Percentiles rank a stretch among this genome's conserved stretches.
Conservation (phyloP, 1,140 invertebrate species). For the Drosophila lacertosa region DNA sequence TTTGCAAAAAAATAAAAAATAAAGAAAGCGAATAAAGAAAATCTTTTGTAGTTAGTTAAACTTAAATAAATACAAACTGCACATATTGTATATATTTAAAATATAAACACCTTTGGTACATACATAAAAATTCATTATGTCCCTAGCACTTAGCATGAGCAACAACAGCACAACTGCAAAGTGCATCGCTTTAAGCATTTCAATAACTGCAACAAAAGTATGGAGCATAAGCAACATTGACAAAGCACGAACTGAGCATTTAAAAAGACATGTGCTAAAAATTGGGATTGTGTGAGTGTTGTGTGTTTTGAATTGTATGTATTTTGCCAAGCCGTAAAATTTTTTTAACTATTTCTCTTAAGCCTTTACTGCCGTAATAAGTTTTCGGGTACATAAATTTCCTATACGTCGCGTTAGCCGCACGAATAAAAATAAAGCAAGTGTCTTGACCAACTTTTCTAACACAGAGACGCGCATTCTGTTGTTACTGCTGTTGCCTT, state of each 20-base stretch:
- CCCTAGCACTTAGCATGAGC: conserved; percentile 11
- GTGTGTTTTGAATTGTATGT: conserved; percentile 5
- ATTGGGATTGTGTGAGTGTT: conserved; percentile 17
- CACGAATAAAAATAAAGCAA: conserved; percentile 7
- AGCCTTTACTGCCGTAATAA: conserved; percentile 16
- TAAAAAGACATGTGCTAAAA: conserved; percentile 41
- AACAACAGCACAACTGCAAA: conserved; percentile 40
- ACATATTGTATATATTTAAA: conserved; percentile 5
- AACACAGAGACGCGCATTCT: neutral
- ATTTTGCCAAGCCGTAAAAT: conserved; percentile 23
- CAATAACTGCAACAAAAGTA: conserved; percentile 48
- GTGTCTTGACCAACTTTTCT: conserved; percentile 34
- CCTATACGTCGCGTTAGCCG: conserved; percentile 20
- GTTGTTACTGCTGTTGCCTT: conserved; percentile 48
- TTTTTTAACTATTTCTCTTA: conserved; percentile 9
- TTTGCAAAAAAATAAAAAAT: conserved; percentile 4
- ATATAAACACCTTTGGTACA: neutral
- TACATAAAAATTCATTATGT: conserved; percentile 23
- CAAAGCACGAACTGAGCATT: conserved; percentile 59
- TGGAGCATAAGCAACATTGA: conserved; percentile 68
- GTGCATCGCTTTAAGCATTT: conserved; percentile 44
- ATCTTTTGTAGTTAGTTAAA: conserved; percentile 42
- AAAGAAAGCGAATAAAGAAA: neutral
- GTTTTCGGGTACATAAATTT: conserved; percentile 7
- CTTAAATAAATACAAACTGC: conserved; percentile 62